These are phyloP conservation scores for Actinia tenebrosa DNA, from an alignment of 64 coral and sea anemone genomes.

Conservation along the genomic window DNA sequence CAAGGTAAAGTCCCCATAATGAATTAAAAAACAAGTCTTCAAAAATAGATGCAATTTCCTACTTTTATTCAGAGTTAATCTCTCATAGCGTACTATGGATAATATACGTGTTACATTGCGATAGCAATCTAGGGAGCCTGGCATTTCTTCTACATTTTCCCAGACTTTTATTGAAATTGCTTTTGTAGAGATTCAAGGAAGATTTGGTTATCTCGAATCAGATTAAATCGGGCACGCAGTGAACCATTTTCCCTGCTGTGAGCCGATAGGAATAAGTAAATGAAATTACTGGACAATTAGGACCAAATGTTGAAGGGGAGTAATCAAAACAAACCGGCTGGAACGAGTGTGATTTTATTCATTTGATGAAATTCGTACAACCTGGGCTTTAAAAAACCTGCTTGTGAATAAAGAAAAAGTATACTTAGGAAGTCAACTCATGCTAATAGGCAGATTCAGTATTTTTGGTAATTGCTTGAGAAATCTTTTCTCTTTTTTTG, in stretches of 20 bases:
- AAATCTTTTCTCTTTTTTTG: no score
- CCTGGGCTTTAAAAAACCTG: background rate
- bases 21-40: slow-evolving; percentile 1
- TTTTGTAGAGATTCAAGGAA: slow-evolving; percentile 12
- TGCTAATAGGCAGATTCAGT: background rate
- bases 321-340: slow-evolving; percentile 21
- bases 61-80: slow-evolving; percentile 6
- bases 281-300: slow-evolving; percentile 15
- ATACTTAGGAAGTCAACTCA: background rate
- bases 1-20: background rate
- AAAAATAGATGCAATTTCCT: slow-evolving; percentile 6
- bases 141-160: slow-evolving; percentile 11
- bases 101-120: slow-evolving; percentile 15
- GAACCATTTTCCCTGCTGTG: slow-evolving; percentile 12
- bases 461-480: no score
- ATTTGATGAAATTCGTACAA: background rate
- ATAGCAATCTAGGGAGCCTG: slow-evolving; percentile 25
- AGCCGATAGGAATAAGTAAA: background rate
- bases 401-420: background rate
- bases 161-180: slow-evolving; percentile 33
- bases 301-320: slow-evolving; percentile 5
- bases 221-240: slow-evolving; percentile 10
- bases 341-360: slow-evolving; percentile 18
- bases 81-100: background rate
- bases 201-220: background rate